Conservation (phyloP, 2,888 invertebrate species). For the Aleiodes testaceus region DNA sequence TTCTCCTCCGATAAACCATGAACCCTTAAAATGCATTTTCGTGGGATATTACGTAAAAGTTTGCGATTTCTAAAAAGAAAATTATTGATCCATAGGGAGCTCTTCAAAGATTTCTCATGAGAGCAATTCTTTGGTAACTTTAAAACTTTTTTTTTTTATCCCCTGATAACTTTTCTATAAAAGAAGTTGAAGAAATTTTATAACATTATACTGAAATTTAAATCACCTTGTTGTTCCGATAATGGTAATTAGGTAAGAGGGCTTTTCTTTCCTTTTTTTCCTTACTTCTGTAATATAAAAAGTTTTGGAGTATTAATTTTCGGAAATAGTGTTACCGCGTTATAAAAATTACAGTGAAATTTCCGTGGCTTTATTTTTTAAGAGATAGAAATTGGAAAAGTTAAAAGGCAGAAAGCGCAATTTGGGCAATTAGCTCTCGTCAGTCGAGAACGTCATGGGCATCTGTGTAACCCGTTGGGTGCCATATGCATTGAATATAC, state of each 20-base stretch:
- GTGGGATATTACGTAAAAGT: conserved; percentile 35
- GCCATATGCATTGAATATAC: conserved; percentile 49
- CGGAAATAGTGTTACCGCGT: too few species aligned
- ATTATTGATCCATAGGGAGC: conserved; percentile 40
- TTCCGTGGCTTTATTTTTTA: too few species aligned
- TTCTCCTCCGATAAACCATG: background rate
- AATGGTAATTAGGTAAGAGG: conserved; percentile 20
- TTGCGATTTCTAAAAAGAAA: conserved; percentile 30
- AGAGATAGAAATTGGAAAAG: background rate
- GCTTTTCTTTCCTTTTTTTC: conserved; percentile 9
- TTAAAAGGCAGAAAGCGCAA: conserved; percentile 37
- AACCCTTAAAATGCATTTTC: conserved; percentile 37
- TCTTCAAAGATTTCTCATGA: conserved; percentile 42
- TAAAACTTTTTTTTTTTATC: conserved; percentile 11
- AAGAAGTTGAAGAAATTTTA: conserved; percentile 24
- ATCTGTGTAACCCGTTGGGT: conserved; percentile 19
- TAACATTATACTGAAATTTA: conserved; percentile 26
- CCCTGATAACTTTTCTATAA: conserved; percentile 31
- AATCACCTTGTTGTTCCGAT: conserved; percentile 18
- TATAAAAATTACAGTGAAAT: too few species aligned
- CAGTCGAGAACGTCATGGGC: conserved; percentile 21
- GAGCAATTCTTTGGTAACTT: conserved; percentile 33
- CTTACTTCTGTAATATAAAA: background rate
- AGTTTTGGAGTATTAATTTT: too few species aligned
- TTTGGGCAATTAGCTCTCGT: conserved; percentile 30